Evolutionary conservation across 2,113 vertebrate genomes (phyloP).

Genomic region (Proteles cristata): DNA sequence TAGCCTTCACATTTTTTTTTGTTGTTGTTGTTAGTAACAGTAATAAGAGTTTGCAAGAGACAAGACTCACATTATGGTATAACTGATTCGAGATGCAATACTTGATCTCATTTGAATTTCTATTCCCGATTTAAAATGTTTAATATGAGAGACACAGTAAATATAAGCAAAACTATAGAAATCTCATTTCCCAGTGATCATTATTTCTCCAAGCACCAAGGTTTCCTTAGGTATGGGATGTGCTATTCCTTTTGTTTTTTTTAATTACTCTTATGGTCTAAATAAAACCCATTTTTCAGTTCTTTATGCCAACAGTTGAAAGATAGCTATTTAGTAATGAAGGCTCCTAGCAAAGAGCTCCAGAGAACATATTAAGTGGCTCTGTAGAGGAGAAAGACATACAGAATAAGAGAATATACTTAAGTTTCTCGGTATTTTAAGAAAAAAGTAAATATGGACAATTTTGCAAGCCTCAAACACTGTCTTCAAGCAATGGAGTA

Average conservation of each 20-base stretch:
- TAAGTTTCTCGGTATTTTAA: not conserved
- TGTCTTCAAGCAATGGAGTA: not conserved
- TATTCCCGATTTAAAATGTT: not conserved
- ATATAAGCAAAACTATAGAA: not conserved
- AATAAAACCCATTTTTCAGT: not conserved
- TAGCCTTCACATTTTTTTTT: not conserved
- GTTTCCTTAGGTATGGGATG: not conserved
- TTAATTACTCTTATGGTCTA: not conserved
- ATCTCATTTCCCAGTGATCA: not conserved
- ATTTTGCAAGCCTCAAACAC: not conserved
- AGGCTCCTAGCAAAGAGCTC: not conserved
- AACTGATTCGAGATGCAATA: not conserved
- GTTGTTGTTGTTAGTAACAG: not conserved
- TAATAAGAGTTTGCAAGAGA: conserved; percentile 25
- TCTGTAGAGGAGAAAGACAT: not conserved
- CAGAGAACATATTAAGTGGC: not conserved
- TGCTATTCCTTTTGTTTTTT: not conserved
- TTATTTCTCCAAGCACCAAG: not conserved
- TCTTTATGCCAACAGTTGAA: not conserved
- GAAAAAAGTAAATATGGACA: conserved; percentile 2
- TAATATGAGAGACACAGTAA: not conserved
- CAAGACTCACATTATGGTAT: not conserved
- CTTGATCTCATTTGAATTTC: conserved; percentile 17
- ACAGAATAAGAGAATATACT: not conserved
- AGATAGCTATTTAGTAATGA: not conserved